These are phyloP conservation scores for Chaenodraco wilsoni DNA, from an alignment of 2,797 vertebrate genomes.

Conservation along the genomic window DNA sequence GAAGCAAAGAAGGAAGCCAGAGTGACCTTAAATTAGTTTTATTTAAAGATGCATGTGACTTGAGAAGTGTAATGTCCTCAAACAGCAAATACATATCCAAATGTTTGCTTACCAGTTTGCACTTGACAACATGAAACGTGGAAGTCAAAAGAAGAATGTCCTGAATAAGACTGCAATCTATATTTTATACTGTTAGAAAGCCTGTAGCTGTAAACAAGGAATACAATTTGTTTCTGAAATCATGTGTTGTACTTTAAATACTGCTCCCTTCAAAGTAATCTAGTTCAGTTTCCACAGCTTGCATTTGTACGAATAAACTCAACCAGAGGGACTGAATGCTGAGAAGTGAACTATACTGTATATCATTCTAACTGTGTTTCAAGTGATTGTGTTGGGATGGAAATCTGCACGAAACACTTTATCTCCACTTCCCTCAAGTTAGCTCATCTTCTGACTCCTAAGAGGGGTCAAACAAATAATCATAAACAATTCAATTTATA, in stretches of 20 bases:
- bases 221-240: background rate
- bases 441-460: background rate
- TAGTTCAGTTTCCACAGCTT: background rate
- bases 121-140: background rate
- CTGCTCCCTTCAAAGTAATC: background rate
- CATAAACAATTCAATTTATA: too few relatives aligned
- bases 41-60: background rate
- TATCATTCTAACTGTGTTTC: background rate
- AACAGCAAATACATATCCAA: background rate
- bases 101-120: background rate
- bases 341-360: background rate
- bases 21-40: background rate
- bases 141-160: background rate
- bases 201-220: background rate
- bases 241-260: background rate
- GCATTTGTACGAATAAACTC: background rate
- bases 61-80: background rate
- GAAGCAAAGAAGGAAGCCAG: background rate
- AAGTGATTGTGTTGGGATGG: background rate
- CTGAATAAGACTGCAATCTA: background rate
- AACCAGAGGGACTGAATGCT: background rate
- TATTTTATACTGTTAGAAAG: background rate
- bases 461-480: background rate
- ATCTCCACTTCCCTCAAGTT: slow-evolving; percentile 7
- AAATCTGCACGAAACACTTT: background rate